phyloP scores from a whole-genome alignment of 2,888 invertebrate genomes.

The Drosophila prolongata region DNA sequence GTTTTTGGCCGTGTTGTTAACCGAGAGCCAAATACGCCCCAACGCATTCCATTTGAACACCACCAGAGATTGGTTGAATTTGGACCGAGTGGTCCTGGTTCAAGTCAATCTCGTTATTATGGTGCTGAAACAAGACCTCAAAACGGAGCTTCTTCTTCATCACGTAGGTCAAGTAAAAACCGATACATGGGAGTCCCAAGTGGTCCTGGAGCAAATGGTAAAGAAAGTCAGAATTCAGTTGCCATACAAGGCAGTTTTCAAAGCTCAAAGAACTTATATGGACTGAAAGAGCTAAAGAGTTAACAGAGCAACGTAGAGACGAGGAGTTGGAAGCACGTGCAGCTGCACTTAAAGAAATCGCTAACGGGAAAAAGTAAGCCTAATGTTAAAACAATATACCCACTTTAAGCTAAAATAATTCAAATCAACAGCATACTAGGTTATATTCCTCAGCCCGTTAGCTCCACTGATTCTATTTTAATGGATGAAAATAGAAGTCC shows the following conservation, averaged over 20 bases:
- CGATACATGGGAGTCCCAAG: conserved; percentile 67
- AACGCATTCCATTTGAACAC: conserved; percentile 54
- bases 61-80: conserved; percentile 84
- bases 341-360: conserved; percentile 87
- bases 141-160: conserved; percentile 59
- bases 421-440: conserved; percentile 49
- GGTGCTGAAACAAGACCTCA: conserved; percentile 78
- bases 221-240: conserved; percentile 62
- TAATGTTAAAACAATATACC: background rate
- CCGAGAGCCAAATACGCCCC: conserved; percentile 86
- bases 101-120: conserved; percentile 83
- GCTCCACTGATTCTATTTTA: conserved; percentile 56
- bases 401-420: background rate
- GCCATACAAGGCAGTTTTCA: conserved; percentile 87
- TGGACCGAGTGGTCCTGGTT: conserved; percentile 55
- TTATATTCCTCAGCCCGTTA: conserved; percentile 44
- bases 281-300: conserved; percentile 90
- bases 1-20: conserved; percentile 90
- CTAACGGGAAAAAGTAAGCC: conserved; percentile 86
- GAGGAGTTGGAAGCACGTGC: conserved; percentile 89
- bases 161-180: conserved; percentile 72
- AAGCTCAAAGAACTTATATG: conserved; percentile 91
- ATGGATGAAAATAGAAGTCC: conserved; percentile 81
- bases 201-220: conserved; percentile 37
- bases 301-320: conserved; percentile 90